These are phyloP conservation scores for Enteromius fasciolatus DNA, from an alignment of 2,797 vertebrate species.

Conservation along the genomic window DNA sequence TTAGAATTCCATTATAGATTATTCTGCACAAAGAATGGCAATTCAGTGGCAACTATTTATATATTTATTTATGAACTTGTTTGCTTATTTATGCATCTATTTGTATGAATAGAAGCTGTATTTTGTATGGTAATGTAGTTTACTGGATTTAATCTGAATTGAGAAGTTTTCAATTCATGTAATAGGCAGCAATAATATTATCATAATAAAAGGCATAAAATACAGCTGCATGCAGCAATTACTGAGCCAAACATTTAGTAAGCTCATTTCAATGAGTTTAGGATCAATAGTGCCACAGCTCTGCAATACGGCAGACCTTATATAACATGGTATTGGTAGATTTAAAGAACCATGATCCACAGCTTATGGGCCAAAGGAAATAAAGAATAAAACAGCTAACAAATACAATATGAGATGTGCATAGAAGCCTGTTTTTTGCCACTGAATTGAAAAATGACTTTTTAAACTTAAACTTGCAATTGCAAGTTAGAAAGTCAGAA, in stretches of 20 bases:
- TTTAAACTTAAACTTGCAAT: too few species aligned
- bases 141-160: slow-evolving; percentile 9
- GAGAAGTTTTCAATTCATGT: slow-evolving; percentile 21
- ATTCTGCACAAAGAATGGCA: not conserved
- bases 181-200: slow-evolving; percentile 20
- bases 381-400: not conserved
- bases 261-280: not conserved
- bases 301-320: not conserved
- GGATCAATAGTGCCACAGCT: not conserved
- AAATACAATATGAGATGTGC: not conserved
- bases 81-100: slow-evolving; percentile 2
- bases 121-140: slow-evolving; percentile 18
- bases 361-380: not conserved
- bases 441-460: too few species aligned
- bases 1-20: slow-evolving; percentile 17
- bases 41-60: slow-evolving; percentile 22
- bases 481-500: too few species aligned
- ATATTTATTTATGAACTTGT: slow-evolving; percentile 38
- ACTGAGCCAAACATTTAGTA: not conserved
- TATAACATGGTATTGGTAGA: not conserved
- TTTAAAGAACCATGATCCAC: not conserved
- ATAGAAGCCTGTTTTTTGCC: too few species aligned
- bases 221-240: not conserved
- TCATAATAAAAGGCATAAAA: slow-evolving; percentile 26
- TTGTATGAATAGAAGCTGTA: slow-evolving; percentile 9